A percentile compares a stretch with the other conserved stretches of the same genome.
Conservation (phyloP, 1,140 invertebrate genomes). For the Drosophila orena region DNA sequence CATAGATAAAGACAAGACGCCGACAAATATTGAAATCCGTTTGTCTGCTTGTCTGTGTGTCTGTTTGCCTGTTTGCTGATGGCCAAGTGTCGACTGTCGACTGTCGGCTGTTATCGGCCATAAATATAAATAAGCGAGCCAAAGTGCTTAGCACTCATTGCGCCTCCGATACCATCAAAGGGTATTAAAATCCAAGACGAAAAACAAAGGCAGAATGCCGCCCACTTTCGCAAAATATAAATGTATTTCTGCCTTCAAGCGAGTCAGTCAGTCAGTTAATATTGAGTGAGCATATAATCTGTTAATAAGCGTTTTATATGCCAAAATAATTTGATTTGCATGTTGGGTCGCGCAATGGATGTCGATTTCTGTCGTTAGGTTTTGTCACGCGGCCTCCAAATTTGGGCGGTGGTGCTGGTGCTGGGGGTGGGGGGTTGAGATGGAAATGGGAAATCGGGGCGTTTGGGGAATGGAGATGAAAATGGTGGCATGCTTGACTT, state of each 20-base stretch:
- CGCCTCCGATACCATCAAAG: slow-evolving; percentile 44
- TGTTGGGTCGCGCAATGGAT: slow-evolving; percentile 22
- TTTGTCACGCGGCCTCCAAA: neutral
- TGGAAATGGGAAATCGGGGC: neutral
- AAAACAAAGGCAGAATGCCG: slow-evolving; percentile 27
- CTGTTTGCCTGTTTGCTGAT: slow-evolving; percentile 16
- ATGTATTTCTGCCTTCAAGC: neutral
- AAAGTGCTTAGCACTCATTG: slow-evolving; percentile 47
- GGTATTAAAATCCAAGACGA: slow-evolving; percentile 53
- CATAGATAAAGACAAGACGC: slow-evolving; percentile 15
- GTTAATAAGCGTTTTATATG: slow-evolving; percentile 74
- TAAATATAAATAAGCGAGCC: slow-evolving; percentile 48
- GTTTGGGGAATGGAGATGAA: neutral
- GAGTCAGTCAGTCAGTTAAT: slow-evolving; percentile 43
- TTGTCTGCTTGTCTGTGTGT: slow-evolving; percentile 17
- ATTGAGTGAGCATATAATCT: slow-evolving; percentile 57
- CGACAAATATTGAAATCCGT: slow-evolving; percentile 34
- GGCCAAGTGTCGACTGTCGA: slow-evolving; percentile 33
- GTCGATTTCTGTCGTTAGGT: slow-evolving; percentile 34
- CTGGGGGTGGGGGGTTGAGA: neutral
- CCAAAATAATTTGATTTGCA: slow-evolving; percentile 80
- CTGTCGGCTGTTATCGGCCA: slow-evolving; percentile 60
- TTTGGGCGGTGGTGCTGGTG: no score
- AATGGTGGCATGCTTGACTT: slow-evolving; percentile 45
- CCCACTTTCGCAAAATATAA: slow-evolving; percentile 2